Percentiles rank a stretch among this genome's conserved stretches.
phyloP scores from a whole-genome alignment of 2,113 vertebrate species.

The Clinocottus analis region DNA sequence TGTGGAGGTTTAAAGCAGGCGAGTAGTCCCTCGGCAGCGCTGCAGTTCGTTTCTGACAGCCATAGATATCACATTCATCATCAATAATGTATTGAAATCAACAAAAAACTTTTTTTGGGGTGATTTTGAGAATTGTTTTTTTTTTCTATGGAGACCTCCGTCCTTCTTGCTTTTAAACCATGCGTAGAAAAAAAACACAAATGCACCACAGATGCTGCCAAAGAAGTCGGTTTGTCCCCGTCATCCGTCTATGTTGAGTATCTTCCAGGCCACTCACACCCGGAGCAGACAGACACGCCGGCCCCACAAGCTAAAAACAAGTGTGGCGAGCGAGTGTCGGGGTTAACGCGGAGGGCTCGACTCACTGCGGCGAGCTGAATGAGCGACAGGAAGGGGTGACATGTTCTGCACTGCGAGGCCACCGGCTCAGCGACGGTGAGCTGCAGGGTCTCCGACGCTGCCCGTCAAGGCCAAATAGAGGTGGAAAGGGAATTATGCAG shows the following conservation, averaged over 20 bases:
- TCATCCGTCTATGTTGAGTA: not conserved
- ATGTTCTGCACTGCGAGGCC: slow-evolving; percentile 13
- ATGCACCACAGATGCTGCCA: not conserved
- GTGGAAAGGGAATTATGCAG: slow-evolving; percentile 51
- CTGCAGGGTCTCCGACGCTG: slow-evolving; percentile 23
- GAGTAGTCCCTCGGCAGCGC: too few relatives aligned
- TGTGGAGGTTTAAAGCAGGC: too few relatives aligned
- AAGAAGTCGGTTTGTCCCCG: not conserved
- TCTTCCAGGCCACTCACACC: slow-evolving; percentile 1
- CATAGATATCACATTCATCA: not conserved
- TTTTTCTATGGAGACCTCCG: too few relatives aligned
- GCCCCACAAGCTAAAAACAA: slow-evolving; percentile 26
- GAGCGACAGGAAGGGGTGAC: slow-evolving; percentile 29
- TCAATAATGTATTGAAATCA: not conserved
- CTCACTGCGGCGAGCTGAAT: slow-evolving; percentile 24
- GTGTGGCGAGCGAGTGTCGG: not conserved
- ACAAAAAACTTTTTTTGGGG: too few relatives aligned
- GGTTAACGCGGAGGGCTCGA: slow-evolving; percentile 4
- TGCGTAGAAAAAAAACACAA: not conserved
- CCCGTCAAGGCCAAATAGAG: slow-evolving; percentile 41
- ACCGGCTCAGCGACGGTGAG: not conserved
- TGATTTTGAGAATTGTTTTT: too few relatives aligned
- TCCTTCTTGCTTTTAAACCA: too few relatives aligned
- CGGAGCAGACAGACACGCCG: not conserved
- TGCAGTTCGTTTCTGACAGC: not conserved